A percentile compares a stretch with the other conserved stretches of the same genome.
phyloP scores from a whole-genome alignment of 2,113 vertebrate genomes.

The Isichthys henryi region DNA sequence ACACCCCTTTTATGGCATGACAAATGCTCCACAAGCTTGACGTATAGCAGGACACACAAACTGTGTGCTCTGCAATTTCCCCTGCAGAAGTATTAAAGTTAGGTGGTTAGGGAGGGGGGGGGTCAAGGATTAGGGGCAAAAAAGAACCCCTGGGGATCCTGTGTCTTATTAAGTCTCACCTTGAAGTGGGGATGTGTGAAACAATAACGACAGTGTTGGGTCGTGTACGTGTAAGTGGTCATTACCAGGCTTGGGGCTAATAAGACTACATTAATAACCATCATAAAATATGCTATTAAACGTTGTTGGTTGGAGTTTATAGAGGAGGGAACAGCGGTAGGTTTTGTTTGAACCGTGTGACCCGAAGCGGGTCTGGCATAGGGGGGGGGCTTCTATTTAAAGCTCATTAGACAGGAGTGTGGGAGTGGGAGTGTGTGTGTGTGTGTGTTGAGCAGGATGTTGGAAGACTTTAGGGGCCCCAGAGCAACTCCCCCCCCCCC shows the following conservation, averaged over 20 bases:
- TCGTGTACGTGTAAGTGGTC: neutral
- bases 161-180: constrained; percentile 1
- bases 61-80: neutral
- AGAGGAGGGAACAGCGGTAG: neutral
- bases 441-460: neutral
- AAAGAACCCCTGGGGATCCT: neutral
- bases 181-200: neutral
- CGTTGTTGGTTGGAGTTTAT: neutral
- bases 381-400: neutral
- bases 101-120: too few species aligned
- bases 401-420: neutral
- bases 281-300: neutral
- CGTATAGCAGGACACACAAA: neutral
- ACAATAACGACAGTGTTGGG: neutral
- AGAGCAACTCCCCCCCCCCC: neutral
- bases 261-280: neutral
- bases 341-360: neutral
- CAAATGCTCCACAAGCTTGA: neutral
- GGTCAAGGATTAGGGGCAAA: neutral
- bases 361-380: neutral
- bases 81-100: neutral
- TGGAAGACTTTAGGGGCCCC: neutral
- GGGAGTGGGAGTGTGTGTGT: neutral
- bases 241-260: neutral
- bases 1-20: neutral